Conservation (phyloP, 2,888 invertebrate genomes). For the Apamea monoglypha region DNA sequence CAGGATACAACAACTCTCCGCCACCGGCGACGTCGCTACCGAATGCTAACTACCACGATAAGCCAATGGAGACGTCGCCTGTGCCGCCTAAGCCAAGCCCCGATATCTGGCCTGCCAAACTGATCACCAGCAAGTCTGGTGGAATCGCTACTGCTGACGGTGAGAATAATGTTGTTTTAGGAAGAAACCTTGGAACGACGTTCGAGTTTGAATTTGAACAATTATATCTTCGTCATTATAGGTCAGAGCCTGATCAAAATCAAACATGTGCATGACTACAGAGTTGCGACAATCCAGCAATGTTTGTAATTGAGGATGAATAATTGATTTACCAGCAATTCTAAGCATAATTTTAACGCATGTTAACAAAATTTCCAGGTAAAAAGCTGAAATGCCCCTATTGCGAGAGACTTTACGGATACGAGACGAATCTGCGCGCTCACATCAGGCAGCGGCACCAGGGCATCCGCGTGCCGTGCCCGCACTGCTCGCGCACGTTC, state of each 20-base stretch:
- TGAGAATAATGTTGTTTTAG: constrained; percentile 78
- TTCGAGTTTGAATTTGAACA: not conserved
- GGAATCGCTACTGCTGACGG: constrained; percentile 96
- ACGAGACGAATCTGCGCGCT: constrained; percentile 97
- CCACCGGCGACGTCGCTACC: constrained; percentile 90
- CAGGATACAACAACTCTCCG: constrained; percentile 90
- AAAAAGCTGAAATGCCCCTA: constrained; percentile 98
- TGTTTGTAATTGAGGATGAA: constrained; percentile 1
- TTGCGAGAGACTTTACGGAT: constrained; percentile 97
- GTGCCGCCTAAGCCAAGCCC: constrained; percentile 91
- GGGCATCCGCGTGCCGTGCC: constrained; percentile 97
- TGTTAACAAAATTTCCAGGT: constrained; percentile 89
- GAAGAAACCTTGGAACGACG: not conserved
- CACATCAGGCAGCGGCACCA: constrained; percentile 98
- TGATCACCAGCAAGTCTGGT: constrained; percentile 93
- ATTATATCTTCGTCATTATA: not conserved
- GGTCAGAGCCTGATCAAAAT: not conserved
- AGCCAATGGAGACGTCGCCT: constrained; percentile 86
- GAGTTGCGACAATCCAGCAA: not conserved
- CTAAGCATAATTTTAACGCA: constrained; percentile 1
- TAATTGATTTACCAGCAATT: not conserved
- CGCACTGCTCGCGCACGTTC: constrained; percentile 97
- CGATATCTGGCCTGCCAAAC: constrained; percentile 91
- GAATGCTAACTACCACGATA: constrained; percentile 86
- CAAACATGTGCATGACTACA: not conserved